phyloP scores from a whole-genome alignment of 2,113 vertebrate species.

The Trematomus loennbergii region DNA sequence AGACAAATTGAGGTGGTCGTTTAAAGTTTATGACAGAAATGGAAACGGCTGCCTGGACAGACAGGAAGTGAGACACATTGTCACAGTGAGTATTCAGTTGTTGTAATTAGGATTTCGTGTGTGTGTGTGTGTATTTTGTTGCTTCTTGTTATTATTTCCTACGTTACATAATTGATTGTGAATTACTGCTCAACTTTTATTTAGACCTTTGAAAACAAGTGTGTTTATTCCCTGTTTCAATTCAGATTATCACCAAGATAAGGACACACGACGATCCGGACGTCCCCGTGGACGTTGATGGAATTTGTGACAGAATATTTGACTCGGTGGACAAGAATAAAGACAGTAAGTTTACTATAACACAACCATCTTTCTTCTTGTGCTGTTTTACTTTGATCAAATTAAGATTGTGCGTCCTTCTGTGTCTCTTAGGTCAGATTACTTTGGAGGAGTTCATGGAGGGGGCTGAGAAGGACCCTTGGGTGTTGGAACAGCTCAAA shows the following conservation, averaged over 20 bases:
- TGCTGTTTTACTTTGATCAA: background rate
- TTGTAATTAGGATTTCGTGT: background rate
- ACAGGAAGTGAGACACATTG: constrained; percentile 75
- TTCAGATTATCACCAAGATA: constrained; percentile 75
- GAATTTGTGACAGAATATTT: constrained; percentile 82
- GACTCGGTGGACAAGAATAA: constrained; percentile 79
- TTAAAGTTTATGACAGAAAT: constrained; percentile 89
- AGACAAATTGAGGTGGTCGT: constrained; percentile 89
- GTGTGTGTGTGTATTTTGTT: too few relatives aligned
- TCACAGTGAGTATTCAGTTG: constrained; percentile 67
- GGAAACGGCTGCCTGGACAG: constrained; percentile 87
- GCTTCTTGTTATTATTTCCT: too few relatives aligned
- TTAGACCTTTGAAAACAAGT: too few relatives aligned
- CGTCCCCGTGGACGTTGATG: constrained; percentile 14
- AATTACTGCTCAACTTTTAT: too few relatives aligned
- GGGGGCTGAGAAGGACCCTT: constrained; percentile 78
- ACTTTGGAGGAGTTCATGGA: constrained; percentile 81
- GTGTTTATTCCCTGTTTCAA: too few relatives aligned
- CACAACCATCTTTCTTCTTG: too few relatives aligned
- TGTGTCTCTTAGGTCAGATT: constrained; percentile 68
- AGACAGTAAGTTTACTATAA: constrained; percentile 70
- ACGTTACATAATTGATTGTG: too few relatives aligned
- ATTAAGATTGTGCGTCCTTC: background rate
- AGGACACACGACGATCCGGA: constrained; percentile 32
- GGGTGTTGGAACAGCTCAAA: constrained; percentile 80